Evolutionary conservation across 2,113 vertebrate genomes (phyloP).

Genomic region (Mormoops blainvillei): DNA sequence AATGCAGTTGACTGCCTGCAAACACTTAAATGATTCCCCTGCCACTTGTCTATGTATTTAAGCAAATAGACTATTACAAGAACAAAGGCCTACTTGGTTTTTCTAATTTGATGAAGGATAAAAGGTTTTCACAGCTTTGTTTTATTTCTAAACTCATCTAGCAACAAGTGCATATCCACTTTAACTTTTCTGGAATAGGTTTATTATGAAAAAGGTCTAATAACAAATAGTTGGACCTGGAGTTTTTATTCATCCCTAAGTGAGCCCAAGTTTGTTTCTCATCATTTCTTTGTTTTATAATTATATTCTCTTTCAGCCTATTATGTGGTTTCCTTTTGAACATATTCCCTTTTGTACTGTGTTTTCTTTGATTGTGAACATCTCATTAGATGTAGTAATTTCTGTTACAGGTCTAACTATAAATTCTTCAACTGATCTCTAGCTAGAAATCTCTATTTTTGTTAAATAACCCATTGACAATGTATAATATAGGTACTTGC

Average conservation of each 20-base stretch:
- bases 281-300: constrained; percentile 56
- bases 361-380: constrained; percentile 40
- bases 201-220: constrained; percentile 64
- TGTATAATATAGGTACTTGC: background rate
- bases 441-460: background rate
- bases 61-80: constrained; percentile 64
- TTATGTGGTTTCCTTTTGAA: constrained; percentile 30
- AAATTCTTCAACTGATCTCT: constrained; percentile 11
- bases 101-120: constrained; percentile 61
- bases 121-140: constrained; percentile 43
- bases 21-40: constrained; percentile 45
- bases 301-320: constrained; percentile 37
- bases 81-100: constrained; percentile 62
- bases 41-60: constrained; percentile 58
- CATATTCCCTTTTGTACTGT: constrained; percentile 23
- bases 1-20: constrained; percentile 45
- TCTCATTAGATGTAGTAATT: constrained; percentile 35
- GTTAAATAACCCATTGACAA: background rate
- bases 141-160: constrained; percentile 71
- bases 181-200: constrained; percentile 36
- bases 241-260: constrained; percentile 51
- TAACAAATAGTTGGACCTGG: constrained; percentile 49
- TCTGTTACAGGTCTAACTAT: background rate
- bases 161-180: constrained; percentile 42
- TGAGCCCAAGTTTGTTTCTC: constrained; percentile 43